Evolutionary conservation across 2,888 invertebrate species (phyloP).

Genomic region (Augiades crinisus): DNA sequence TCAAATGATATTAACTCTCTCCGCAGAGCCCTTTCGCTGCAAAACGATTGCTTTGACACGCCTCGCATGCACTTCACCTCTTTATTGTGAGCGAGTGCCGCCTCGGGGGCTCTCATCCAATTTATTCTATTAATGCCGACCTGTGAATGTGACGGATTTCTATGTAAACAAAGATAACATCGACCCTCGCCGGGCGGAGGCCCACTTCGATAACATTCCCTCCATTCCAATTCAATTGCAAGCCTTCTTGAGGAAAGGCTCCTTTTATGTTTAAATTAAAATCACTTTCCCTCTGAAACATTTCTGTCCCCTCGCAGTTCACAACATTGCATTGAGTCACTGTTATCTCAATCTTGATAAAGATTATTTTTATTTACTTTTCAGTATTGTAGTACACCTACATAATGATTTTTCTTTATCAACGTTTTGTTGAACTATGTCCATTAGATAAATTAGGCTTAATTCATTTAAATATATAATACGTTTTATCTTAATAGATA

Average conservation of each 20-base stretch:
- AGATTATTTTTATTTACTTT: background rate
- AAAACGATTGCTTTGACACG: conserved; percentile 59
- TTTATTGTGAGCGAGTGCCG: conserved; percentile 30
- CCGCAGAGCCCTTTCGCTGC: conserved; percentile 41
- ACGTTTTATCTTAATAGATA: too few species aligned
- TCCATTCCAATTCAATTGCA: conserved; percentile 10
- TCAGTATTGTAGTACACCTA: background rate
- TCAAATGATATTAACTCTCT: conserved; percentile 63
- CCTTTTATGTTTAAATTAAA: conserved; percentile 24
- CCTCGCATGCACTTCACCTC: conserved; percentile 41
- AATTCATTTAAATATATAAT: too few species aligned
- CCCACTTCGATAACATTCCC: conserved; percentile 6
- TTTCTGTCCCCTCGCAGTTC: background rate
- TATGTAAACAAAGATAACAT: conserved; percentile 25
- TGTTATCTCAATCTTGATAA: conserved; percentile 16
- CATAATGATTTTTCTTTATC: too few species aligned
- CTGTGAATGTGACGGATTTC: conserved; percentile 31
- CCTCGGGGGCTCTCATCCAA: conserved; percentile 33
- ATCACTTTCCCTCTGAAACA: conserved; percentile 9
- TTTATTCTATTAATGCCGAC: conserved; percentile 36
- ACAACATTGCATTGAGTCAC: background rate
- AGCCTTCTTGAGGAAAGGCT: conserved; percentile 9
- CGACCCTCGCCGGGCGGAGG: conserved; percentile 7
- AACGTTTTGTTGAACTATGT: too few species aligned
- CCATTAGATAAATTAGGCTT: too few species aligned